Conservation (phyloP, 2,113 vertebrate species). For the rabbit (Oryctolagus cuniculus) region mOryCun1.1 NC_091449.1:54277501-54278000, state of each 20-base stretch:
- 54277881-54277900: too few species aligned
- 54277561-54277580: slow-evolving; percentile 13
- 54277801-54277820: not conserved
- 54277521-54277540: slow-evolving; percentile 10
- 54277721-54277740: not conserved
- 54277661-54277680: not conserved
- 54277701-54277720: not conserved
- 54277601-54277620: not conserved
- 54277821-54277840: not conserved
- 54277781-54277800: not conserved
- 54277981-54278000: not conserved
- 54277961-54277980: not conserved
- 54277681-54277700: not conserved
- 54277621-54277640: not conserved
- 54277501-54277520: slow-evolving; percentile 16
- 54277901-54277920: not conserved
- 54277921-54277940: not conserved
- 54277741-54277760: not conserved
- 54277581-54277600: not conserved
- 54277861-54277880: not conserved
- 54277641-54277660: not conserved
- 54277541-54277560: not conserved
- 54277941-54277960: not conserved
- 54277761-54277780: not conserved
- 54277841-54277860: not conserved